Conservation (phyloP, 2,888 invertebrate species). For the Copidosoma aretas region DNA sequence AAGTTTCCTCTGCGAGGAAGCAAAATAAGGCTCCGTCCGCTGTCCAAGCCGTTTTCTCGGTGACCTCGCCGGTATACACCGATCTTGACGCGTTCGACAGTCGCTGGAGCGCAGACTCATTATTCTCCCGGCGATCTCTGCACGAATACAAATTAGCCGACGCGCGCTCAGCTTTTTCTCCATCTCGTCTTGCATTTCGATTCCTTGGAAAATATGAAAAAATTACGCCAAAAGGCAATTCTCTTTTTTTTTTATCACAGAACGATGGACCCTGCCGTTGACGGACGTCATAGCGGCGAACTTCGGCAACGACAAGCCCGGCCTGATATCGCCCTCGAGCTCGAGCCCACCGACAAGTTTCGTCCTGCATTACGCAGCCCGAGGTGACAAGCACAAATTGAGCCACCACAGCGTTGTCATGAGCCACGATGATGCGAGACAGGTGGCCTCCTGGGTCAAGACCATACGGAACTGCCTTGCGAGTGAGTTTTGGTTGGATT, state of each 20-base stretch:
- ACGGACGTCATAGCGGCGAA: conserved; percentile 67
- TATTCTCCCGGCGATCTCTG: too few species aligned
- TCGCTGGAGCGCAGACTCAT: too few species aligned
- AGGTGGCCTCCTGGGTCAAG: conserved; percentile 71
- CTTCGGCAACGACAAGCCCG: conserved; percentile 59
- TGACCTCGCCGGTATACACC: too few species aligned
- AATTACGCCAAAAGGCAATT: neutral
- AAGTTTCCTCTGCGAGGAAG: too few species aligned
- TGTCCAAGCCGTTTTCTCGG: too few species aligned
- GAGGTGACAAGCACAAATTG: conserved; percentile 68
- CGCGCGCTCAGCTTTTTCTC: too few species aligned
- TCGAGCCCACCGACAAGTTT: conserved; percentile 63
- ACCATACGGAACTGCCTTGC: conserved; percentile 66
- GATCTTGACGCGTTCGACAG: too few species aligned
- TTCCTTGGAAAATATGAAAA: too few species aligned
- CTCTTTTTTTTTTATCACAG: conserved; percentile 60
- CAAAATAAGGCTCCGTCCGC: too few species aligned
- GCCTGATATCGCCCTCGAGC: conserved; percentile 43
- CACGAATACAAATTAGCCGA: too few species aligned
- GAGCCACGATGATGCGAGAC: conserved; percentile 68
- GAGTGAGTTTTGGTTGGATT: conserved; percentile 57
- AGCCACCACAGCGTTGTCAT: conserved; percentile 67
- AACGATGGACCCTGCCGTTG: conserved; percentile 66
- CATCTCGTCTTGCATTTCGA: too few species aligned
- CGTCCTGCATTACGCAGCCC: conserved; percentile 70